Evolutionary conservation across 2,113 vertebrate genomes (phyloP).

Genomic region (Nycticorax nycticorax): DNA sequence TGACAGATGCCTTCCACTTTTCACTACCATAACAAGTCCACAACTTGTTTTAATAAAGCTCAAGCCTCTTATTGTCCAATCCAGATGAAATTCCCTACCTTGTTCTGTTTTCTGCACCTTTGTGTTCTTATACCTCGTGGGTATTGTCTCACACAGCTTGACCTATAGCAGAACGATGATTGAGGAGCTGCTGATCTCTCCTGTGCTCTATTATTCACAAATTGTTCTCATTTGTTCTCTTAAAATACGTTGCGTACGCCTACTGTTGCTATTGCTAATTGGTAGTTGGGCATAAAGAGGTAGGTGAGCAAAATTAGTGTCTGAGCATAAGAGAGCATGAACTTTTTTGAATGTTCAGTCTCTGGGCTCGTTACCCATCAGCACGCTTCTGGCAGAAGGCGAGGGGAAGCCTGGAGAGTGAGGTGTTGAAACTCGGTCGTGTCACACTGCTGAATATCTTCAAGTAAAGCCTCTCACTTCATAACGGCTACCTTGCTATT

Average conservation of each 20-base stretch:
- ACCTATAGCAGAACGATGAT: background rate
- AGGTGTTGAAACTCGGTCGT: fast-evolving
- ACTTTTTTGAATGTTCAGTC: background rate
- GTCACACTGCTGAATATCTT: fast-evolving
- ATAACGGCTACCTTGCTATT: fast-evolving
- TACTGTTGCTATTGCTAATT: background rate
- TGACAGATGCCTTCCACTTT: background rate
- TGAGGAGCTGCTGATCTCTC: background rate
- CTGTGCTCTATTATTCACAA: background rate
- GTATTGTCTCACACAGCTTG: background rate
- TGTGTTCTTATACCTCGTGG: background rate
- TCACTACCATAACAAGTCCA: too few relatives aligned
- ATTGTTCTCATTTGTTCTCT: background rate
- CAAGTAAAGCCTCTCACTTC: background rate
- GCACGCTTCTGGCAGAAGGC: background rate
- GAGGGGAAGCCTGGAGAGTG: background rate
- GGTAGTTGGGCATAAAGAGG: background rate
- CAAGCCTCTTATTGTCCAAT: background rate
- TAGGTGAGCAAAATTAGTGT: background rate
- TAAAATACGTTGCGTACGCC: background rate
- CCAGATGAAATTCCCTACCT: background rate
- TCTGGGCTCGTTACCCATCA: background rate
- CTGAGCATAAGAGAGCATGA: background rate
- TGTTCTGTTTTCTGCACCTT: background rate
- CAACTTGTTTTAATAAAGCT: background rate